Base-by-base conservation (phyloP, 2,113 vertebrate species). In the Rhinolophus ferrumequinum region DNA sequence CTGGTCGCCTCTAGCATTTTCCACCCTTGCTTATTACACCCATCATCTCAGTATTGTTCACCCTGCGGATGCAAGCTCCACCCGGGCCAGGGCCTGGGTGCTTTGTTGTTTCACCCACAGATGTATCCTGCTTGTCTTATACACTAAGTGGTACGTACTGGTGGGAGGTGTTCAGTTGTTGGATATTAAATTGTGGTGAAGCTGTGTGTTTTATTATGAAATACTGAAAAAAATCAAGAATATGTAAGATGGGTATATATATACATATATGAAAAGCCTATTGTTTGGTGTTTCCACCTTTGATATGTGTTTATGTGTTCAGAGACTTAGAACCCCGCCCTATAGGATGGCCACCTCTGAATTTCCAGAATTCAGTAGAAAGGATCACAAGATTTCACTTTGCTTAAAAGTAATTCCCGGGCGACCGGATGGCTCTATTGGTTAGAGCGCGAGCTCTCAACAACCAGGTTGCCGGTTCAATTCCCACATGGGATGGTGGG, bases 61-160 rank as follows among this genome's bases (percentile, higher is more conserved):
- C 67, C 52, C 47, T 6, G 8, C 24, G 1, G 56, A 52, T 2
- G 16, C 18, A n/a, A 24, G 33, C n/a, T 13, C 13, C 15, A 1
- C 6, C 0, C 0, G 66, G 75, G 16, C 41, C 4, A 0, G 54
- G 54, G 14, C 8, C 22, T 1, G 8, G 0, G 52, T 26, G 1
- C 30, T 22, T 28, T n/a, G 18, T 38, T 6, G 24, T 22, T 26
- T 44, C 0, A 0, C 7, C 35, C 62, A 60, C 21, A 4, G 66
- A 41, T 11, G 8, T 6, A 21, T 24, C 30, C 41, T 15, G 2
- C 4, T 0, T 13, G n/a, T 18, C 89, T 76, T 14, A 54, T 21
- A 11, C 14, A 5, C 44, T 47, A 4, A 70, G 14, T 3, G 14
- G 81, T 2, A 16, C 19, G 9, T 0, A 0, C 15, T 0, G 41